A percentile compares a stretch with the other conserved stretches of the same genome.
phyloP scores from a whole-genome alignment of 2,113 vertebrate species.

The Corythornis madagascariensis region DNA sequence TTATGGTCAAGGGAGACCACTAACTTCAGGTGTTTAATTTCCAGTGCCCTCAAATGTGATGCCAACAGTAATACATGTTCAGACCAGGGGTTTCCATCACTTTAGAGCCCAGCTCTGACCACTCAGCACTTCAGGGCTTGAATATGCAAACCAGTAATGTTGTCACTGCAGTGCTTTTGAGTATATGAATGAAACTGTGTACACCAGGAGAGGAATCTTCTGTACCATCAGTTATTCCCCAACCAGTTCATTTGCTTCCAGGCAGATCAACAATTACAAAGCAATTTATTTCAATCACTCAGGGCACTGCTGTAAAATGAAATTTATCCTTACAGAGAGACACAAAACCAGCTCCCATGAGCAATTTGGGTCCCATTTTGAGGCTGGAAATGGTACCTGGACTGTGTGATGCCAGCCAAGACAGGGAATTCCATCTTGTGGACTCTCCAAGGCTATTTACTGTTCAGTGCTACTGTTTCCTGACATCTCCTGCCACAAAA shows the following conservation, averaged over 20 bases:
- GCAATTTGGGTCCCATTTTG: not conserved
- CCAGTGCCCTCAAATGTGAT: not conserved
- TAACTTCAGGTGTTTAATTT: conserved; percentile 30
- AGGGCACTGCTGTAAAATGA: not conserved
- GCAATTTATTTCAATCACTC: conserved; percentile 30
- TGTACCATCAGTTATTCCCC: not conserved
- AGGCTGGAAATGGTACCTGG: not conserved
- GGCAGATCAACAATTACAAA: conserved; percentile 10
- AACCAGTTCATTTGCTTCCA: not conserved
- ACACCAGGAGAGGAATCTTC: not conserved
- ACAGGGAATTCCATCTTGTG: not conserved
- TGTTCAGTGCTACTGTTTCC: not conserved
- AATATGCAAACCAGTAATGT: not conserved
- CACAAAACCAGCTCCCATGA: not conserved
- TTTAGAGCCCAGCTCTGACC: not conserved
- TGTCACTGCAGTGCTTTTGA: not conserved
- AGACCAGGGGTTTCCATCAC: not conserved
- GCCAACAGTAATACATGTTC: not conserved
- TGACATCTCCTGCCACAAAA: not conserved
- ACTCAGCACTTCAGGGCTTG: not conserved
- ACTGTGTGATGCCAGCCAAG: not conserved
- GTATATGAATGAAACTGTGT: not conserved
- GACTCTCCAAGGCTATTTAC: not conserved
- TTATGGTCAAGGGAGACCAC: conserved; percentile 19
- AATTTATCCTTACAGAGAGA: conserved; percentile 23